These are phyloP conservation scores for Eucriotettix oculatus DNA, from an alignment of 2,888 invertebrate genomes.

Conservation along the genomic window DNA sequence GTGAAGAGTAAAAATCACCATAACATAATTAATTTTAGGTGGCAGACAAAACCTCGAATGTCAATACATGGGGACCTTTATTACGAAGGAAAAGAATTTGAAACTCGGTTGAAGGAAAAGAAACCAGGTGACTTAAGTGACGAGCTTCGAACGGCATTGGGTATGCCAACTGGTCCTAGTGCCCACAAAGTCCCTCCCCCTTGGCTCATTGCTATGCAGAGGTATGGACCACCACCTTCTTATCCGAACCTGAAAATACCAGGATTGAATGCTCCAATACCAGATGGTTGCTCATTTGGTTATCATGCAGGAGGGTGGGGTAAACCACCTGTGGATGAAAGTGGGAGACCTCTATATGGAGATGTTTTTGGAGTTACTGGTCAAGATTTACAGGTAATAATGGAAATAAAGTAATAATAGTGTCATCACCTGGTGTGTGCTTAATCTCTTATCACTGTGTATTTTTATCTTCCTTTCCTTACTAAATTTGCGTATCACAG, in stretches of 20 bases:
- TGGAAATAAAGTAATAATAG: neutral
- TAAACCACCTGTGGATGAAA: constrained; percentile 97
- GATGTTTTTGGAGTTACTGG: constrained; percentile 89
- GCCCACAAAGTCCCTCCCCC: constrained; percentile 51
- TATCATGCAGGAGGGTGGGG: constrained; percentile 99
- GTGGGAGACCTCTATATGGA: constrained; percentile 93
- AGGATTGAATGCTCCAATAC: constrained; percentile 94
- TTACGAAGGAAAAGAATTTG: constrained; percentile 98
- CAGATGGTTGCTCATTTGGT: constrained; percentile 93
- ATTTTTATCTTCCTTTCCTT: no score
- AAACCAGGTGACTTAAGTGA: constrained; percentile 96
- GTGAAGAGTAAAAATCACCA: neutral
- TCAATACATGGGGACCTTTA: constrained; percentile 97
- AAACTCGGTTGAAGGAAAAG: constrained; percentile 92
- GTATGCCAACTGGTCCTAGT: constrained; percentile 95
- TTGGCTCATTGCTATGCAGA: constrained; percentile 28
- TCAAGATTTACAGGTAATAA: constrained; percentile 50
- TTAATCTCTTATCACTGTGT: no score
- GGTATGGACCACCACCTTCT: constrained; percentile 97
- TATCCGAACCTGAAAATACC: constrained; percentile 97
- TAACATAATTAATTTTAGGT: constrained; percentile 37
- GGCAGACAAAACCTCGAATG: constrained; percentile 99
- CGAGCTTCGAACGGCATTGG: constrained; percentile 87
- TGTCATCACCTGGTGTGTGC: no score
- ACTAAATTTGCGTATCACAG: no score